Base-by-base conservation (phyloP, 1,140 invertebrate species). In the Drosophila lini region DNA sequence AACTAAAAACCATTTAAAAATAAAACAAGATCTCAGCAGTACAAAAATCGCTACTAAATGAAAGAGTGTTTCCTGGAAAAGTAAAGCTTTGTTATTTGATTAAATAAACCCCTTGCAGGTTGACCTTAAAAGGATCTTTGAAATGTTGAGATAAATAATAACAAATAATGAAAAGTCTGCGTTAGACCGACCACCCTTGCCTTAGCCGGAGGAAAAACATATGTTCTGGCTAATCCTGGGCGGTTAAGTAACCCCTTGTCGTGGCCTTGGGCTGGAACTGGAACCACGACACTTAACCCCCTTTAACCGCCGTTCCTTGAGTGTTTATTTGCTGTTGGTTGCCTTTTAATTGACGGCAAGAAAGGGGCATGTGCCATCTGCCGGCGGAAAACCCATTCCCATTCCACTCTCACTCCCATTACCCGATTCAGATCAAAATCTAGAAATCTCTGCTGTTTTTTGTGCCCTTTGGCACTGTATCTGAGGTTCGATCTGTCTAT, bases 201-300 rank as follows among this genome's bases (percentile, higher is more conserved):
- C 50, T 74, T 45, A 42, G 58, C 32, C 48, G 19, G 32, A 45
- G 47, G 32, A 32, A 40, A 67, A 80, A 77, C 83, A 88, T 89
- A 89, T 89, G 83, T 40, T 58, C 41, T n/a, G 74, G 64, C 32
- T 75, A 69, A 69, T 69, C 68, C 58, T 78, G 77, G 84, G 71
- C 80, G 63, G 80, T 74, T 86, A 80, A 83, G 83, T 80, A 78
- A 89, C 83, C 83, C 83, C 80, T 89, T 88, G 40, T 50, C 11
- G 13, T 48, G 48, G 52, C 44, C 57, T 36, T 53, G 60, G 83
- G 71, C 63, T 50, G 67, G 48, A 34, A 19, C 31, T 52, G 48
- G 32, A 36, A 36, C 50, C 50, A 19, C 32, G 50, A 53, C 44
- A 40, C 50, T 50, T 60, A 28, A 53, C 42, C 31, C 59, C 47